Conservation (phyloP, 2,797 vertebrate genomes). For the Pogoniulus pusillus region DNA sequence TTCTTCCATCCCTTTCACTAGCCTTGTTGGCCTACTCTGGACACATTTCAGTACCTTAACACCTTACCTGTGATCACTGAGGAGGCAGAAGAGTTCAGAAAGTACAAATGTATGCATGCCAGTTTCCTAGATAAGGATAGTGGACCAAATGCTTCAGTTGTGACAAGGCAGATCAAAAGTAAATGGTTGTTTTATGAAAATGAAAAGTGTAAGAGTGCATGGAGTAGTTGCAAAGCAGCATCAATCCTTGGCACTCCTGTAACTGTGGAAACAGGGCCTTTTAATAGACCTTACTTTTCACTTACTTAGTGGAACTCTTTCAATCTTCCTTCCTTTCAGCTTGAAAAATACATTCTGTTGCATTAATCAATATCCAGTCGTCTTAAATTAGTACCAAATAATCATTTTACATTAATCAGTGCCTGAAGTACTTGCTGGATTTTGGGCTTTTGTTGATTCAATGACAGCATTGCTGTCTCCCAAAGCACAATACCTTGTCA, state of each 20-base stretch:
- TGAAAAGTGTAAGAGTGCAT: neutral
- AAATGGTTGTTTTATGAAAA: neutral
- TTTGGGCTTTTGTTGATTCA: slow-evolving; percentile 1
- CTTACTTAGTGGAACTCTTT: neutral
- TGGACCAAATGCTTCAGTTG: neutral
- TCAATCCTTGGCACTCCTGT: neutral
- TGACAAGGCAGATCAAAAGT: neutral
- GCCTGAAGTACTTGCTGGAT: neutral
- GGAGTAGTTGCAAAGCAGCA: neutral
- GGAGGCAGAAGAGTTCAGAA: neutral
- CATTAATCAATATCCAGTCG: slow-evolving; percentile 17
- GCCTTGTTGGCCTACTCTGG: neutral
- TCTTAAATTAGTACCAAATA: slow-evolving; percentile 31
- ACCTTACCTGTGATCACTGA: neutral
- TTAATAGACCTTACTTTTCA: neutral
- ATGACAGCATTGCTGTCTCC: neutral
- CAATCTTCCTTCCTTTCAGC: slow-evolving; percentile 24
- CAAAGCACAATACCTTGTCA: slow-evolving; percentile 6
- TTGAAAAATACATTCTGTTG: slow-evolving; percentile 28
- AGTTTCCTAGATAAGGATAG: neutral
- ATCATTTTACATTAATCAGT: slow-evolving; percentile 18
- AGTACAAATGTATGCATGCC: neutral
- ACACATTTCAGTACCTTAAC: neutral
- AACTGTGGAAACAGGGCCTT: neutral
- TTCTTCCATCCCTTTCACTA: neutral